A percentile compares a stretch with the other conserved stretches of the same genome.
Evolutionary conservation across 2,113 vertebrate genomes (phyloP).

Genomic region (Mormoops blainvillei): DNA sequence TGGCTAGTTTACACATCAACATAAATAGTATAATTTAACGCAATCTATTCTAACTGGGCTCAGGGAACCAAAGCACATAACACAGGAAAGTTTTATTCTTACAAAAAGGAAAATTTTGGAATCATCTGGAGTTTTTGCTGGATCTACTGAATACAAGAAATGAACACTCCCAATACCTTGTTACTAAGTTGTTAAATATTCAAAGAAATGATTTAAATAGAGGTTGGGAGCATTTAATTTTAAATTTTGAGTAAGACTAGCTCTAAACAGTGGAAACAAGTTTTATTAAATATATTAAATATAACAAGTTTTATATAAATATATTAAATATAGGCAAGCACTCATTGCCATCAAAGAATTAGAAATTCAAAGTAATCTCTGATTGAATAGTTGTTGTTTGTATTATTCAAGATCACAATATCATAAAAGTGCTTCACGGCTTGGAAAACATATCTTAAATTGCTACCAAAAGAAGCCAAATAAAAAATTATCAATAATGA

Average conservation of each 20-base stretch:
- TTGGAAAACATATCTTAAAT: background rate
- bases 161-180: background rate
- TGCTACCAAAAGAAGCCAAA: background rate
- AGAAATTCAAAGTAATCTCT: conserved; percentile 21
- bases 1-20: background rate
- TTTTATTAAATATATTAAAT: background rate
- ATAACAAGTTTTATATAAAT: background rate
- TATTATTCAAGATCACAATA: background rate
- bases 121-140: background rate
- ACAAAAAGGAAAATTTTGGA: background rate
- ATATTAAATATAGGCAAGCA: background rate
- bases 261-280: background rate
- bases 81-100: background rate
- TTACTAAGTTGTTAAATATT: background rate
- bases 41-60: background rate
- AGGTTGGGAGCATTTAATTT: background rate
- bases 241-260: background rate
- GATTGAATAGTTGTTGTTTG: background rate
- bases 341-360: background rate
- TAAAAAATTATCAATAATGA: background rate
- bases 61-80: background rate
- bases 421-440: background rate
- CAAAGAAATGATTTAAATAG: background rate
- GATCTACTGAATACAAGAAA: background rate
- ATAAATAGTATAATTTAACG: background rate